These are phyloP conservation scores for Oreocharis arfaki DNA, from an alignment of 2,113 vertebrate species.

Conservation along the genomic window DNA sequence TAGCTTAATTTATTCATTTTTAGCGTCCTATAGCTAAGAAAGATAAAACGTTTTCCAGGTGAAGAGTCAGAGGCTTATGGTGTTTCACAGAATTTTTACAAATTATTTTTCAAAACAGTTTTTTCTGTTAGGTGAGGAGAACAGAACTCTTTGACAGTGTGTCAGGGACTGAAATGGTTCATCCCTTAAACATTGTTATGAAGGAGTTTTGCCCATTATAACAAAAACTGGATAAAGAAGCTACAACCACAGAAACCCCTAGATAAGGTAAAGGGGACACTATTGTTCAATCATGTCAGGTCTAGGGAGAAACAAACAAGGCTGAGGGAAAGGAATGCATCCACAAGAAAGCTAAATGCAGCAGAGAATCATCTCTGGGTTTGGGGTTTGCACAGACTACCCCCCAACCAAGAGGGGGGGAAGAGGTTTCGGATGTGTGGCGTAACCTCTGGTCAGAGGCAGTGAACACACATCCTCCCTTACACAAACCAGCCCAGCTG, in stretches of 20 bases:
- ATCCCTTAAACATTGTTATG: background rate
- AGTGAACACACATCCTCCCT: background rate
- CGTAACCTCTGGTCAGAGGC: background rate
- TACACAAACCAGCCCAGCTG: background rate
- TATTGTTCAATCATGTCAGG: background rate
- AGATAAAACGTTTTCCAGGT: background rate
- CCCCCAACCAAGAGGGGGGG: rapidly evolving
- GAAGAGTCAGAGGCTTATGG: background rate
- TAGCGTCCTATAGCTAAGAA: background rate
- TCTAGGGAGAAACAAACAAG: background rate
- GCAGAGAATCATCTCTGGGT: background rate
- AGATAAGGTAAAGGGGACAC: no score
- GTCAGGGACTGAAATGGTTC: background rate
- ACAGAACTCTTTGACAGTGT: background rate
- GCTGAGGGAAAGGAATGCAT: background rate
- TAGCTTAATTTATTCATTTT: background rate
- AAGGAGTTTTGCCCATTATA: background rate
- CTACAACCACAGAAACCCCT: background rate
- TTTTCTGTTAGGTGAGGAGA: background rate
- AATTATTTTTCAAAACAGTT: background rate
- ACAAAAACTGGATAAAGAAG: background rate
- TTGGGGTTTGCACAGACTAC: background rate
- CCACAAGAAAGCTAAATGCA: background rate
- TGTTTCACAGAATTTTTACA: background rate
- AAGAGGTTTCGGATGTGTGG: rapidly evolving